These are phyloP conservation scores for Mus minutoides DNA, from an alignment of 2,797 vertebrate genomes.

Conservation along the genomic window DNA sequence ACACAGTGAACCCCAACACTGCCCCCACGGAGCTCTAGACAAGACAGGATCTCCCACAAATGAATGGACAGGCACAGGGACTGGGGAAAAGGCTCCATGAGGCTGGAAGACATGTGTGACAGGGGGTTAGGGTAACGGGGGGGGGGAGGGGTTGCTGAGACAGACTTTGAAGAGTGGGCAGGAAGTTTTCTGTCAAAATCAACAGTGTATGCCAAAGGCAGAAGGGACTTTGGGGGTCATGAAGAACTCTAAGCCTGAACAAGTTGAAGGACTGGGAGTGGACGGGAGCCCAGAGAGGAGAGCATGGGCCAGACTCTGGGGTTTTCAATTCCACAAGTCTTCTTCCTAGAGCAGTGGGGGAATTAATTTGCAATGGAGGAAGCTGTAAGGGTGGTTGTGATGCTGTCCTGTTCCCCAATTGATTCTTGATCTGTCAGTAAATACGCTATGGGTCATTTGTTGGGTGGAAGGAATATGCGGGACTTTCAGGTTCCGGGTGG, in stretches of 20 bases:
- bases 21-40: background rate
- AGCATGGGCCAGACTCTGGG: background rate
- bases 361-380: background rate
- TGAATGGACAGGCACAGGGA: too few relatives aligned
- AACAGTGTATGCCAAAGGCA: background rate
- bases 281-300: background rate
- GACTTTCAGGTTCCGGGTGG: background rate
- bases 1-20: background rate
- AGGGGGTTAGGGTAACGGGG: background rate
- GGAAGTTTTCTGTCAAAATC: background rate
- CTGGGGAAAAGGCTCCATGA: fast-evolving
- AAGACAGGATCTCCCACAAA: background rate
- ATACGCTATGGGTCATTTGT: background rate
- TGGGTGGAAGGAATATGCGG: background rate
- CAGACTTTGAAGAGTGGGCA: background rate
- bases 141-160: background rate
- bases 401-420: background rate
- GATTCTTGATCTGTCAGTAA: background rate
- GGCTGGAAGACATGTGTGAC: background rate
- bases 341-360: background rate
- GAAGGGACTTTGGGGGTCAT: background rate
- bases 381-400: background rate
- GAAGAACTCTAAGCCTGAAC: background rate
- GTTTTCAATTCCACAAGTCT: background rate
- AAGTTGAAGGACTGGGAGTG: background rate